Evolutionary conservation across 2,113 vertebrate genomes (phyloP).

Genomic region (Pristiophorus japonicus): DNA sequence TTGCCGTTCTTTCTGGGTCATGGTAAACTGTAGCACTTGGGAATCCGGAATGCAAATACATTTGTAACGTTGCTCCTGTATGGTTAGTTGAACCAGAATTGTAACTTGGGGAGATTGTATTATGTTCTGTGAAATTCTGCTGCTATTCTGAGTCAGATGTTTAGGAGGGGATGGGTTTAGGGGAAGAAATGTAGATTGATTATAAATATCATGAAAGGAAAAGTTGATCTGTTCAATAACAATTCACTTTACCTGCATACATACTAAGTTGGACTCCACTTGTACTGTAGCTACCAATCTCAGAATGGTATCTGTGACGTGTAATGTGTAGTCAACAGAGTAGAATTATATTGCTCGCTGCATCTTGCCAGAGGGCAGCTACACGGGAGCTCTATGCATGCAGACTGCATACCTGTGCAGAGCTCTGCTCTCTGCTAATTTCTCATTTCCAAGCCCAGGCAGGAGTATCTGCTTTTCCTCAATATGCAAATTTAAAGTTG

Average conservation of each 20-base stretch:
- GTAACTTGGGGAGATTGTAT: background rate
- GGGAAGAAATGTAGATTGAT: background rate
- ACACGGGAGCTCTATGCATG: background rate
- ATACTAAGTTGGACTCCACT: background rate
- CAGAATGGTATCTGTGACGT: background rate
- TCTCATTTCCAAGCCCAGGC: background rate
- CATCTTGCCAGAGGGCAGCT: background rate
- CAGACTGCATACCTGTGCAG: background rate
- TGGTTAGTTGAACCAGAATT: background rate
- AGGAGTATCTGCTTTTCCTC: background rate
- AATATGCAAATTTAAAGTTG: background rate
- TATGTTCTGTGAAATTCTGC: background rate
- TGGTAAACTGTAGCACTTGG: background rate
- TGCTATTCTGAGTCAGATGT: background rate
- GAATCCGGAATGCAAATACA: background rate
- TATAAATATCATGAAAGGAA: background rate
- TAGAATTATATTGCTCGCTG: background rate
- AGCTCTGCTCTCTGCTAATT: background rate
- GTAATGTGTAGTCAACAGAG: background rate
- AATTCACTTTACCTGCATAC: background rate
- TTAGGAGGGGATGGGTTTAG: background rate
- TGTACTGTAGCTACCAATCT: background rate
- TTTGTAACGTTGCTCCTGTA: background rate
- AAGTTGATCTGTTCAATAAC: background rate
- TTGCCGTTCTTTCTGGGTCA: background rate